These are phyloP conservation scores for Phenganax subtilis DNA, from an alignment of 92 coral and sea anemone genomes.

Conservation along the genomic window DNA sequence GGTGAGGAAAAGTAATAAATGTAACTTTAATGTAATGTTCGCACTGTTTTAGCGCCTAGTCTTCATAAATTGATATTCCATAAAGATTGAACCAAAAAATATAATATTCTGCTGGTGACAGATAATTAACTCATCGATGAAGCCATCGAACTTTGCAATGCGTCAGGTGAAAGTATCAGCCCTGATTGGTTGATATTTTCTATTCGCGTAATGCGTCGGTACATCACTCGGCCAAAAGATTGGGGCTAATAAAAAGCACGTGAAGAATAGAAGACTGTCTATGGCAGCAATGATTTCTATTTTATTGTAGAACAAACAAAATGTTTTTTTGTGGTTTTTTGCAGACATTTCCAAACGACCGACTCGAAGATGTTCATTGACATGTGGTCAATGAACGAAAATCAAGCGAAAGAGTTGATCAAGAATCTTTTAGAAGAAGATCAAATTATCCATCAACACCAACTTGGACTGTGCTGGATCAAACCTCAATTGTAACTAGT, in stretches of 20 bases:
- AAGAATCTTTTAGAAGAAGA: constrained; percentile 79
- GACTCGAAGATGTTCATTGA: constrained; percentile 93
- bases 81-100: too few species aligned
- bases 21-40: background rate
- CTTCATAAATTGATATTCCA: too few species aligned
- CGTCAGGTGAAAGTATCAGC: too few species aligned
- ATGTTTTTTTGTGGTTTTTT: background rate
- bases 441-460: constrained; percentile 88
- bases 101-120: background rate
- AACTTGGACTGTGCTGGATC: constrained; percentile 84
- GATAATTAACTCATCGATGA: background rate
- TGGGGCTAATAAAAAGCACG: too few species aligned
- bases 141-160: too few species aligned
- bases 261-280: too few species aligned
- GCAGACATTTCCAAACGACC: constrained; percentile 90
- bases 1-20: constrained; percentile 47
- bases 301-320: background rate
- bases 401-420: constrained; percentile 74
- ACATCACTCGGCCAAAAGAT: too few species aligned
- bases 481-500: constrained; percentile 72
- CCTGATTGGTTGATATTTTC: too few species aligned
- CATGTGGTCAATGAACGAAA: constrained; percentile 95
- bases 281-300: background rate
- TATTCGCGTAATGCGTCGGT: too few species aligned
- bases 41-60: background rate